Base-by-base conservation (phyloP, 1,140 invertebrate species). In the Drosophila prosaltans region DNA sequence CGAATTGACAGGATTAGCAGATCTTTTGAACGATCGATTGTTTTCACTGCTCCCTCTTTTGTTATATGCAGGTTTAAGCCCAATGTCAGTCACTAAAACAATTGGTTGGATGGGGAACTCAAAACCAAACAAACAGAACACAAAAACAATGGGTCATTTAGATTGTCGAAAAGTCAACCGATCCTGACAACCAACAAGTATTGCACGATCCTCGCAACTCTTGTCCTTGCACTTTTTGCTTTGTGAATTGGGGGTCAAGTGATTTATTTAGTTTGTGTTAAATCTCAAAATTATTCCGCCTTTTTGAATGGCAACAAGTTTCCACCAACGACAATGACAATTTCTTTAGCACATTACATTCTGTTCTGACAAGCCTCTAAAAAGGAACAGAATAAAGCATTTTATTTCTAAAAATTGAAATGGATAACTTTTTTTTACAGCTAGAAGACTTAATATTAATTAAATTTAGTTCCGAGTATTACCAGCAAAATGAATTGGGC, bases 131-230 rank as follows among this genome's bases (percentile, higher is more conserved):
- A 65, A 26, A 26, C 48, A 72, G 60, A 71, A 73, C 41, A 32
- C 9, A 8, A 40, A 57, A 43, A 89, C 85, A 89, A 88, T 89
- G 84, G 85, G 84, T 88, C 84, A 90, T 89, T 90, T 89, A 69
- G 84, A 61, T 39, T 40, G 40, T 57, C 80, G 43, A 81, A 74
- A 73, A 81, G 75, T 80, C 74, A 89, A 67, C 83, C 76, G 62
- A 83, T 88, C 80, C 77, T 88, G 88, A 90, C 88, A 90, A 78
- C 69, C 82, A 86, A 90, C 88, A 91, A 91, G 88, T 81, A 77
- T 74, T 76, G 88, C 88, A 90, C 80, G 88, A 91, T 80, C 61
- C 61, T 64, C 65, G 36, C 21, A 36, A 45, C 26, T 41, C n/a
- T 11, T 43, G 57, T 51, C 63, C 41, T 65, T 74, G 66, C 72